Percentiles rank a stretch among this genome's conserved stretches.
phyloP scores from a whole-genome alignment of 2,113 vertebrate species.

The Ailurus styani region DNA sequence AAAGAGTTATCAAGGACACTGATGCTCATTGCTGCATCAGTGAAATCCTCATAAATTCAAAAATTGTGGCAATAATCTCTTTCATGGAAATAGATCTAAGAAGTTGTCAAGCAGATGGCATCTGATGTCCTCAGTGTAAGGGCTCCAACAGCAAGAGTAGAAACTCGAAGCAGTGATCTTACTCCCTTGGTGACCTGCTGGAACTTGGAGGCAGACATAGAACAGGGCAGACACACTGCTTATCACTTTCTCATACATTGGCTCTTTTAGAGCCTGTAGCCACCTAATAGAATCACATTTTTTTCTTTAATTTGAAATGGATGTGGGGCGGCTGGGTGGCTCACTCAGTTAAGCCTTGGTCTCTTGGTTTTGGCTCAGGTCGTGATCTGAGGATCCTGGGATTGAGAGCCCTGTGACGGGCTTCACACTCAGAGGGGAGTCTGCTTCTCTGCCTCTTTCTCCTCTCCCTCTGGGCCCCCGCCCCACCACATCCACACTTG shows the following conservation, averaged over 20 bases:
- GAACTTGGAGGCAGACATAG: background rate
- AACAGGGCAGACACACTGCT: background rate
- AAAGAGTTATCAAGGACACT: slow-evolving; percentile 75
- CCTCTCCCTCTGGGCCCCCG: background rate
- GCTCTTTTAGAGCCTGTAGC: background rate
- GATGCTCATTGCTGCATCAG: slow-evolving; percentile 36
- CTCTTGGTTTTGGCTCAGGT: background rate
- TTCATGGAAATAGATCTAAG: slow-evolving; percentile 46
- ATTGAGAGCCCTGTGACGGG: background rate
- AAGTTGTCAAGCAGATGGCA: slow-evolving; percentile 49
- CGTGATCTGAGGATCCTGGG: background rate
- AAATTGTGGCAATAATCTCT: slow-evolving; percentile 56
- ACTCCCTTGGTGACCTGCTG: background rate
- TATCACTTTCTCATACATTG: background rate
- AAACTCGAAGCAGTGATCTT: background rate
- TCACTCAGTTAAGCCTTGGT: background rate
- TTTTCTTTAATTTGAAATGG: background rate
- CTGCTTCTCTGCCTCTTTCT: background rate
- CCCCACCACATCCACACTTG: background rate
- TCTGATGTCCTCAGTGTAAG: background rate
- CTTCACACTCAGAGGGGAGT: background rate
- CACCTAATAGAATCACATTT: background rate
- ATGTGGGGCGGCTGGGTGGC: background rate
- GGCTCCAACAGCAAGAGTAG: background rate
- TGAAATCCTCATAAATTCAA: slow-evolving; percentile 57